Conservation (phyloP, 30 jellyfish, hydroid and myxozoan species). For the Aurelia coerulea region DNA sequence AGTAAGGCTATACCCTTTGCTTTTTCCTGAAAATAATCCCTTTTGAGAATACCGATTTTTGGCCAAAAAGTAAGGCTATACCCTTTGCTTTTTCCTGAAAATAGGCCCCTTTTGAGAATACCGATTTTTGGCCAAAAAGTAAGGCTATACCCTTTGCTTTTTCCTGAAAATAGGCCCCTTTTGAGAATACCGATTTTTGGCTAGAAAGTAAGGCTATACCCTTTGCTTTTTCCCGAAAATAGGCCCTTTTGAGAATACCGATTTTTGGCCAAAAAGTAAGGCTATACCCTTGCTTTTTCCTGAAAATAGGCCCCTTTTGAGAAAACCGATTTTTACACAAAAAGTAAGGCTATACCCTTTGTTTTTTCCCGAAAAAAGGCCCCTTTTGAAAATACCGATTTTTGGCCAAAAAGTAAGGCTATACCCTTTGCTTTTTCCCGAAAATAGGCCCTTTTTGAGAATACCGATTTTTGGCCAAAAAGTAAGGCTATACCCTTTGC, state of each 20-base stretch:
- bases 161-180: not conserved
- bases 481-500: slow-evolving; percentile 13
- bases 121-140: not conserved
- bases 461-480: not conserved
- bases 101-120: not conserved
- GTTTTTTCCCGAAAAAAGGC: not conserved
- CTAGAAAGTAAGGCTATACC: not conserved
- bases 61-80: not conserved
- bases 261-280: not conserved
- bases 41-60: not conserved
- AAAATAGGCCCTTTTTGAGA: not conserved
- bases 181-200: not conserved
- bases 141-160: not conserved
- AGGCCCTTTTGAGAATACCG: not conserved
- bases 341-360: slow-evolving; percentile 6
- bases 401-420: not conserved
- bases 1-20: too few species aligned
- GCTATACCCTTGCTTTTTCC: slow-evolving; percentile 12
- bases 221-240: not conserved
- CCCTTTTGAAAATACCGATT: not conserved
- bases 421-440: not conserved
- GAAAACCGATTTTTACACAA: not conserved
- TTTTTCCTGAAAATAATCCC: not conserved
- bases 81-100: too few species aligned
- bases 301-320: not conserved